These are phyloP conservation scores for Amblyopsis hoosieri DNA, from an alignment of 2,797 vertebrate species.

Conservation along the genomic window DNA sequence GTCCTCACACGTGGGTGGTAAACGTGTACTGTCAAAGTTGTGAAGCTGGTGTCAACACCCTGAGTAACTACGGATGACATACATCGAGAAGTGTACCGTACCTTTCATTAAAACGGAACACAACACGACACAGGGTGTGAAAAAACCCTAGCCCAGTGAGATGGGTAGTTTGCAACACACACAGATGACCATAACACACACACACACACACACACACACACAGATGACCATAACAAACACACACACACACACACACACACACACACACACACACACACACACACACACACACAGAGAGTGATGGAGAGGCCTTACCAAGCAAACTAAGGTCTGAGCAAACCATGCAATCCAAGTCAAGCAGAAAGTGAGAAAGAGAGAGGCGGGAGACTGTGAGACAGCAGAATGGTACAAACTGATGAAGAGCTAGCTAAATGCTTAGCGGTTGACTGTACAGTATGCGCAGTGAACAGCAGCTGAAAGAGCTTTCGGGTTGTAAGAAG, in stretches of 20 bases:
- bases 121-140: conserved; percentile 20
- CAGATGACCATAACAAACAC: conserved; percentile 40
- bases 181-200: conserved; percentile 45
- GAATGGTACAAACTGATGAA: conserved; percentile 63
- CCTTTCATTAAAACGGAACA: conserved; percentile 17
- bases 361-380: conserved; percentile 44
- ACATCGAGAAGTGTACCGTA: too few relatives aligned
- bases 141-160: conserved; percentile 34
- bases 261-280: conserved; percentile 56
- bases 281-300: conserved; percentile 49
- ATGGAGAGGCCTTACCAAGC: conserved; percentile 79
- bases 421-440: conserved; percentile 55
- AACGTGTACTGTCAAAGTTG: too few relatives aligned
- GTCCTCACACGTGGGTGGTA: background rate
- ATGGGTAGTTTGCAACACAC: conserved; percentile 32
- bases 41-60: too few relatives aligned
- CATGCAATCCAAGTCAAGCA: conserved; percentile 82
- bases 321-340: conserved; percentile 83
- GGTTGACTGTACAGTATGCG: conserved; percentile 52
- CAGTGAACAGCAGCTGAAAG: conserved; percentile 42
- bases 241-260: conserved; percentile 53
- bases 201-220: conserved; percentile 47
- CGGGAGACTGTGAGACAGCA: conserved; percentile 67
- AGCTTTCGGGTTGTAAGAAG: conserved; percentile 23
- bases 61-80: too few relatives aligned